These are phyloP conservation scores for Wasmannia auropunctata DNA, from an alignment of 1,140 invertebrate genomes.

Conservation along the genomic window DNA sequence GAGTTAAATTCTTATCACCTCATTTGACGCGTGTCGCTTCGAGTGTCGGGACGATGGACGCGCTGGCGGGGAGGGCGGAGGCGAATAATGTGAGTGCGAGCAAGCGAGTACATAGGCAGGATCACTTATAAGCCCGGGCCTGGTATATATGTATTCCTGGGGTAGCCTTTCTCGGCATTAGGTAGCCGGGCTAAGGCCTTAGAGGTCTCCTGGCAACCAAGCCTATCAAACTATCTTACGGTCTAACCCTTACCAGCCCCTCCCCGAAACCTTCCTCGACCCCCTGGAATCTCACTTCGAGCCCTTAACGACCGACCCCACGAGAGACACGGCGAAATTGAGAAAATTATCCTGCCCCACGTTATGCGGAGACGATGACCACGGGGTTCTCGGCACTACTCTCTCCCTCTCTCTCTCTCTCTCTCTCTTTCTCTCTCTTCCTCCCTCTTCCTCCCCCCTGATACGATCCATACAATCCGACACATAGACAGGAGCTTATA, in stretches of 20 bases:
- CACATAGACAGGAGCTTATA: constrained; percentile 54
- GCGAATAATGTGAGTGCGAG: constrained; percentile 47
- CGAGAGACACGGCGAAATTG: constrained; percentile 84
- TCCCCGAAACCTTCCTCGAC: constrained; percentile 62
- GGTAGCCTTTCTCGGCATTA: constrained; percentile 81
- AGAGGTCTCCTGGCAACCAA: constrained; percentile 84
- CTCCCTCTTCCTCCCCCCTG: not conserved
- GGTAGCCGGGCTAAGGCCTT: constrained; percentile 76
- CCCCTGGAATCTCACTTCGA: constrained; percentile 83
- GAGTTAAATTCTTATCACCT: constrained; percentile 44
- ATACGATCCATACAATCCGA: constrained; percentile 48
- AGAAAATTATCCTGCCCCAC: constrained; percentile 84
- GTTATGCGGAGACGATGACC: constrained; percentile 79
- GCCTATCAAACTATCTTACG: constrained; percentile 85
- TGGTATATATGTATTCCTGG: constrained; percentile 69
- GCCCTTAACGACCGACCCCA: constrained; percentile 84
- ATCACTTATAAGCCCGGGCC: constrained; percentile 72
- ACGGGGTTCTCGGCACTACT: constrained; percentile 73
- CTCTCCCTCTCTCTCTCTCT: too few relatives aligned
- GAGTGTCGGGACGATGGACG: constrained; percentile 22
- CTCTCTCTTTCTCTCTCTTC: too few relatives aligned
- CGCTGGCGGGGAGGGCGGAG: too few relatives aligned
- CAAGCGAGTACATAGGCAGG: constrained; percentile 63
- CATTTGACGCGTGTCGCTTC: not conserved
- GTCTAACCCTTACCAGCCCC: constrained; percentile 79